Percentiles rank a stretch among this genome's conserved stretches.
These are phyloP conservation scores for Thaumetopoea pityocampa DNA, from an alignment of 1,140 invertebrate species.

Conservation along the genomic window DNA sequence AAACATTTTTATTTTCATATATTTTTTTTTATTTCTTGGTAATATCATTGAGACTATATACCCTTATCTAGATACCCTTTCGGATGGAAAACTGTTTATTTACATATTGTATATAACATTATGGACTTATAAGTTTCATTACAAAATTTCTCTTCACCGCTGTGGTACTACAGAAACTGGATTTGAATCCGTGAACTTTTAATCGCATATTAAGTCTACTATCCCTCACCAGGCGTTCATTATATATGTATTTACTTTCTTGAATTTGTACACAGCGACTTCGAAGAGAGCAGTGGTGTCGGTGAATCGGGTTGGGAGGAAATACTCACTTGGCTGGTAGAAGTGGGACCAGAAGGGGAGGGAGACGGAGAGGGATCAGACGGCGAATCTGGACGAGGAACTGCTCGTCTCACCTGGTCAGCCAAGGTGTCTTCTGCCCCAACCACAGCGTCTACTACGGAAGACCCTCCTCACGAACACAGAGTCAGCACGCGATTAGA, in stretches of 20 bases:
- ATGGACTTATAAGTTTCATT: too few species aligned
- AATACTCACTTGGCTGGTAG: conserved; percentile 92
- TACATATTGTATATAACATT: too few species aligned
- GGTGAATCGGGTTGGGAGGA: conserved; percentile 83
- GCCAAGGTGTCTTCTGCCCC: conserved; percentile 49
- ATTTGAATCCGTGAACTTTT: too few species aligned
- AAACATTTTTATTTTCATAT: too few species aligned
- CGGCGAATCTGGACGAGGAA: conserved; percentile 77
- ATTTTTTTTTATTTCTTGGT: too few species aligned
- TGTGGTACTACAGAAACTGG: too few species aligned
- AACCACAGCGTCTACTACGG: conserved; percentile 54
- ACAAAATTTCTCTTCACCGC: too few species aligned
- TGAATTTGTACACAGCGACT: conserved; percentile 31
- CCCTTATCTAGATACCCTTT: too few species aligned
- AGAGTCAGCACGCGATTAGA: conserved; percentile 88
- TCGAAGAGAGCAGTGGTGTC: conserved; percentile 73
- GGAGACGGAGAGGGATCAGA: conserved; percentile 81
- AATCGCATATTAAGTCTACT: too few species aligned
- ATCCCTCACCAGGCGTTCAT: too few species aligned
- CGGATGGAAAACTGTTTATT: too few species aligned
- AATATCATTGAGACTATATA: too few species aligned
- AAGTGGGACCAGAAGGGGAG: conserved; percentile 89
- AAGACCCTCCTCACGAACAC: conserved; percentile 74
- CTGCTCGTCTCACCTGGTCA: conserved; percentile 60
- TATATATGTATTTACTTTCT: conserved; percentile 4